Evolutionary conservation across 2,113 vertebrate genomes (phyloP).

Genomic region (Leucosticte australis): DNA sequence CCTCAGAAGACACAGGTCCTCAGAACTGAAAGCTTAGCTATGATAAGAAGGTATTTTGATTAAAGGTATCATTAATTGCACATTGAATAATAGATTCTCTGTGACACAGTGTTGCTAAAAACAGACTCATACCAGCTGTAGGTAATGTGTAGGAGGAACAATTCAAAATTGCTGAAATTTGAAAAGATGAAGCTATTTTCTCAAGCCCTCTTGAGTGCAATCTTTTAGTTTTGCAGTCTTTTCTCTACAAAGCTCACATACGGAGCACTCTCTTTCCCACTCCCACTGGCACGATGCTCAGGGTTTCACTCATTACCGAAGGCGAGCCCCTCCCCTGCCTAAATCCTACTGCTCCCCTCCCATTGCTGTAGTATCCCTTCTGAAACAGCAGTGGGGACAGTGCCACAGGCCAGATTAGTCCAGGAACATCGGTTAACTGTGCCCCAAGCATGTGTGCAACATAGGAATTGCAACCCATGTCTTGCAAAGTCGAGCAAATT

Average conservation of each 20-base stretch:
- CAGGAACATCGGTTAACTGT: not conserved
- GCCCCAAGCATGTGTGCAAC: not conserved
- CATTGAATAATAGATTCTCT: not conserved
- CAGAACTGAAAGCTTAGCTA: not conserved
- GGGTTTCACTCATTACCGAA: not conserved
- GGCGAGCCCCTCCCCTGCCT: not conserved
- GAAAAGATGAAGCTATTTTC: constrained; percentile 3
- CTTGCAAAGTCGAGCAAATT: not conserved
- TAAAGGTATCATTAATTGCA: not conserved
- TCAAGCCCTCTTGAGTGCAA: not conserved
- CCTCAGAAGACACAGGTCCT: not conserved
- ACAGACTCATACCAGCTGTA: not conserved
- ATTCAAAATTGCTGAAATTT: not conserved
- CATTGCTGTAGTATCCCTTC: not conserved
- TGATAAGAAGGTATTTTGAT: not conserved
- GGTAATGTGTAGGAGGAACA: not conserved
- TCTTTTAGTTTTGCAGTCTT: constrained; percentile 1
- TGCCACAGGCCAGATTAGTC: not conserved
- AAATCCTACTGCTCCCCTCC: not conserved
- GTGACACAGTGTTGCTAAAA: not conserved
- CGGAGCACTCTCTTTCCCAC: not conserved
- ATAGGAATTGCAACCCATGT: not conserved
- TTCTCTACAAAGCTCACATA: not conserved
- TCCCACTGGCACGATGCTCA: not conserved
- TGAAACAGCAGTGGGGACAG: not conserved